These are phyloP conservation scores for Phoxinus phoxinus DNA, from an alignment of 2,113 vertebrate species.

Conservation along the genomic window DNA sequence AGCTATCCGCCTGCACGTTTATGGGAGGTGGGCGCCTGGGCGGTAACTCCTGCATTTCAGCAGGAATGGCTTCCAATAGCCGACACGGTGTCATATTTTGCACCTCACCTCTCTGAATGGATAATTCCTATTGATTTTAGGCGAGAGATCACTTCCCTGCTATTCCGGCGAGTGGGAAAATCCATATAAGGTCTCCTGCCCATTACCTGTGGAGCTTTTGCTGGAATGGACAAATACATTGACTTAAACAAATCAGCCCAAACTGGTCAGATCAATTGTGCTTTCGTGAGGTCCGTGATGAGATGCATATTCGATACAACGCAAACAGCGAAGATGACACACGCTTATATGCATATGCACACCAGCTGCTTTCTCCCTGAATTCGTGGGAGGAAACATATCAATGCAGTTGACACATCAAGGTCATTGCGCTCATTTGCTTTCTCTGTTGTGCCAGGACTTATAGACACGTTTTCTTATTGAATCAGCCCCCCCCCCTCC, in stretches of 20 bases:
- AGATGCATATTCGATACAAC: neutral
- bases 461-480: neutral
- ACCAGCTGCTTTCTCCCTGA: neutral
- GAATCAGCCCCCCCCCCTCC: neutral
- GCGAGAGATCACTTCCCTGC: conserved; percentile 10
- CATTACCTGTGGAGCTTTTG: conserved; percentile 24
- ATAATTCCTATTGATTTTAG: conserved; percentile 46
- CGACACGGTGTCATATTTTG: conserved; percentile 26
- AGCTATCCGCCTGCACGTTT: neutral
- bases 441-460: neutral
- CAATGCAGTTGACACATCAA: conserved; percentile 20
- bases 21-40: neutral
- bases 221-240: conserved; percentile 13
- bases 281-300: neutral
- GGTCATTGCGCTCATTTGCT: neutral
- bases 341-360: neutral
- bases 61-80: neutral
- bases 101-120: neutral
- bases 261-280: neutral
- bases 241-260: neutral
- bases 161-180: conserved; percentile 35
- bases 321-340: neutral
- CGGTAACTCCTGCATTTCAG: conserved; percentile 18
- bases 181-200: conserved; percentile 17
- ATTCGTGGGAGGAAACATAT: neutral